Conservation (phyloP, 2,113 vertebrate species). For the Hydropotes inermis region DNA sequence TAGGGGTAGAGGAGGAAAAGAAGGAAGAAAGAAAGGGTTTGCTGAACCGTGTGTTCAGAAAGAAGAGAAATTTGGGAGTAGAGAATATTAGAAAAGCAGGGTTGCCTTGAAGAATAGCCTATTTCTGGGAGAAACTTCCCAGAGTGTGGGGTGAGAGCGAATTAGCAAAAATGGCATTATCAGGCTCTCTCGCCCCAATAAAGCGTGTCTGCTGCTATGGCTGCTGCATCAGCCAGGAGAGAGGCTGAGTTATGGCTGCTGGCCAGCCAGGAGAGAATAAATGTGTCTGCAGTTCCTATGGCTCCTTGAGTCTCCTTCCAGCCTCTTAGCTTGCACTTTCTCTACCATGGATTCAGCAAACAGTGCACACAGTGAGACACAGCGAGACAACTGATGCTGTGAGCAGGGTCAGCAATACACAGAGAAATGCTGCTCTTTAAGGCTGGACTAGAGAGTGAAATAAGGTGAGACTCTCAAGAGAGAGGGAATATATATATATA, state of each 20-base stretch:
- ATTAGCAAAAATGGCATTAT: not conserved
- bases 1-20: not conserved
- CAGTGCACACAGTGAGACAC: not conserved
- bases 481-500: not conserved
- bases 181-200: not conserved
- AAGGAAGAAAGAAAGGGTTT: not conserved
- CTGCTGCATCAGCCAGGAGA: not conserved
- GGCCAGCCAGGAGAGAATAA: not conserved
- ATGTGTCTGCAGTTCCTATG: not conserved
- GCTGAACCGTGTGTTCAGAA: not conserved
- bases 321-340: not conserved
- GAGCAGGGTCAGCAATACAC: not conserved
- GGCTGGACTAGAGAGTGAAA: not conserved
- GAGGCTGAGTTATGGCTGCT: not conserved
- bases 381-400: not conserved
- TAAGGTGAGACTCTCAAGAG: not conserved
- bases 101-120: not conserved
- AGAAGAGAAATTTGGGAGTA: not conserved
- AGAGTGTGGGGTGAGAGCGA: not conserved
- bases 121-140: not conserved
- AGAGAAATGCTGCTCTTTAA: not conserved
- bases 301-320: not conserved
- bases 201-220: not conserved
- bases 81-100: not conserved
- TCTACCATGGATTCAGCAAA: not conserved